Base-by-base conservation (phyloP, 2,113 vertebrate species). In the Rhinopithecus roxellana region DNA sequence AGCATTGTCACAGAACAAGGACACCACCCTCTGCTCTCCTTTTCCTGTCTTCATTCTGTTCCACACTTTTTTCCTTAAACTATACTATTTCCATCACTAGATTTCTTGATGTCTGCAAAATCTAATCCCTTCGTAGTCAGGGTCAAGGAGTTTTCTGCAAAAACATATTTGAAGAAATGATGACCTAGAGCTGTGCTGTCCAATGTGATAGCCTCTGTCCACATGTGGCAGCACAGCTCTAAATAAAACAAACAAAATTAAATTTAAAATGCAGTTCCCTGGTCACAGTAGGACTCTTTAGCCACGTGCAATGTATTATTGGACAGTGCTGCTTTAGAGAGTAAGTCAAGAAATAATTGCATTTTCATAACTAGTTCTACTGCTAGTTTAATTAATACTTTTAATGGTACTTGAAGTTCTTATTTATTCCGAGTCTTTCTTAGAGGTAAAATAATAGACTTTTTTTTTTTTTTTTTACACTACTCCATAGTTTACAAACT, bases 371-470 rank as follows among this genome's bases (percentile, higher is more conserved):
- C 35, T 22, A 45, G 16, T 30, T 30, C 35, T 35, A 35, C 64
- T 74, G 64, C 25, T 88, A n/a, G 30, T 69, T 94, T 77, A 89
- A 23, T 57, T 75, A 50, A 32, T 82, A 50, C 8, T 79, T 94
- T 87, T 43, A 40, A 25, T 89, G 52, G 72, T 48, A 22, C 74
- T 25, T 1, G 16, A 74, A 5, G 20, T 78, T 16, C 78, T 84
- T 88, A 72, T 85, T 89, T 96, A 93, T 69, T 61, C 67, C 59
- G n/a, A 45, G 10, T 82, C n/a, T 86, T 94, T 89, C 86, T 96
- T 82, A 75, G 69, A 96, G 52, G 35, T 89, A 57, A 92, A 85
- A 95, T 59, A 57, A 77, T 6, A 80, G 70, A 52, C 38, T 38
- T 1, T 79, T 43, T 1, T 78, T 88, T 38, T 38, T 38, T 40